Percentiles rank a stretch among this genome's conserved stretches.
phyloP scores from a whole-genome alignment of 2,888 invertebrate genomes.

The Sesamia inferens region DNA sequence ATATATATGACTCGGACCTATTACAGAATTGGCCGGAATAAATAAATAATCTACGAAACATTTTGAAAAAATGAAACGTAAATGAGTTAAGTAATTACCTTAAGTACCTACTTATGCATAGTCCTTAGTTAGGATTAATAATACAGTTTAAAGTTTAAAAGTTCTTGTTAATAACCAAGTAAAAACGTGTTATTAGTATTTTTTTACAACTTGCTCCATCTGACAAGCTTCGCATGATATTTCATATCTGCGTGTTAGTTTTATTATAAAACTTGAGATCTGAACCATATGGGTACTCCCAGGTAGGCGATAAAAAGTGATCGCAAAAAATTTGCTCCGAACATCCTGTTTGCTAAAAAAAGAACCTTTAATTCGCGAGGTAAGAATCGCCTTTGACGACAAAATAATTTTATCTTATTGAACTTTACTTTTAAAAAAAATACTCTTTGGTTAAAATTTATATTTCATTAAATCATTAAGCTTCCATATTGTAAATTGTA shows the following conservation, averaged over 20 bases:
- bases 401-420: not conserved
- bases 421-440: not conserved
- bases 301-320: conserved; percentile 52
- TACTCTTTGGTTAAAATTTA: not conserved
- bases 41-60: not conserved
- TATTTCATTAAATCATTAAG: not conserved
- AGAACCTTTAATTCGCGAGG: conserved; percentile 16
- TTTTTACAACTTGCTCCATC: not conserved
- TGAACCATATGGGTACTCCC: conserved; percentile 48
- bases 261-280: conserved; percentile 29
- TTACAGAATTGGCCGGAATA: not conserved
- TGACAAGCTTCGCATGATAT: conserved; percentile 13
- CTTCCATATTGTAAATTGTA: not conserved
- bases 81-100: not conserved
- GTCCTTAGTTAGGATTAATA: not conserved
- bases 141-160: not conserved
- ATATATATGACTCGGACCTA: not conserved
- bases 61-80: not conserved
- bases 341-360: conserved; percentile 51
- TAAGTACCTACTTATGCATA: not conserved
- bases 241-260: conserved; percentile 35
- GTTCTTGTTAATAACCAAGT: not conserved
- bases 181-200: not conserved
- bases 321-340: conserved; percentile 48
- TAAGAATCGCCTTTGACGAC: conserved; percentile 14